Base-by-base conservation (phyloP, 1,140 invertebrate genomes). In the Apis cerana region DNA sequence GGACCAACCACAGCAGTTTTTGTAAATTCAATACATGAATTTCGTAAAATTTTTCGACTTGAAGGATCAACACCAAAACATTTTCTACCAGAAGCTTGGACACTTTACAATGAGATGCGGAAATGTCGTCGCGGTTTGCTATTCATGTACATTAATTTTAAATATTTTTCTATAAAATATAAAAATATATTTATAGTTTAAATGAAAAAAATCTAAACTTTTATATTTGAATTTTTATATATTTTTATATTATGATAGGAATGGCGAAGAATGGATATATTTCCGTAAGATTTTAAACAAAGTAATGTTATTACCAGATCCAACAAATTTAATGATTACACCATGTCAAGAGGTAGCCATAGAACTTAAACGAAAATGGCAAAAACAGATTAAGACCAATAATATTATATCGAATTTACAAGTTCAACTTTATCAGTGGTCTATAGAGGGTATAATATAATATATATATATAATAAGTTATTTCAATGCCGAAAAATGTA, bases 31-130 rank as follows among this genome's bases (percentile, higher is more conserved):
- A 95, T 96, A 3, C 93, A 95, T 19, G 94, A 96, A 52, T 97
- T 97, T 91, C 95, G 96, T 76, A 92, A 94, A 19, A 95, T 98
- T 21, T 98, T 97, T 91, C 90, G 95, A 11, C 93, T 96, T 15
- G 97, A 98, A 94, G 97, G 97, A 77, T 96, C 96, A 88, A 96
- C 96, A 90, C 97, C 97, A 0, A 93, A 93, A 69, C 97, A 98
- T 93, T 95, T 97, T 87, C 91, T 98, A 83, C 97, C 97, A 7
- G 97, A 98, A 89, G 95, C 97, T 5, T 98, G 97, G 97, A 91
- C 95, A 1, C 91, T 97, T 19, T 98, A 98, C 88, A 98, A 98
- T 89, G 92, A 97, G 88, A 91, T 96, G 4, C 95, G 96, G 84
- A 95, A 95, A 54, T 96, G 95, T 69, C 94, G 96, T 85, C 95